Percentiles rank a stretch among this genome's conserved stretches.
Evolutionary conservation across 2,797 vertebrate genomes (phyloP).

Genomic region (Periparus ater): DNA sequence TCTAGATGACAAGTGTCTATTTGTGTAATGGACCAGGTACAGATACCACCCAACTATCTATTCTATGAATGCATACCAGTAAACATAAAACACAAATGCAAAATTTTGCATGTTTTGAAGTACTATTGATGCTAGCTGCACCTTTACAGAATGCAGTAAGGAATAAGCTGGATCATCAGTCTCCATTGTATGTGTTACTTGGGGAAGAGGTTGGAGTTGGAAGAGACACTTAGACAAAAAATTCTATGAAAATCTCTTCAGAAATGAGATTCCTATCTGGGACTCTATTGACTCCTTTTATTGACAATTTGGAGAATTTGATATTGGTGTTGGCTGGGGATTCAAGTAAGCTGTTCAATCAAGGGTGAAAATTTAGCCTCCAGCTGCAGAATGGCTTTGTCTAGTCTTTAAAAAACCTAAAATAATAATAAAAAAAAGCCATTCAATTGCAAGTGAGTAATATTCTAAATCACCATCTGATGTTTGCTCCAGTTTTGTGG

Average conservation of each 20-base stretch:
- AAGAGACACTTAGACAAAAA: background rate
- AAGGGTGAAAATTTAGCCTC: background rate
- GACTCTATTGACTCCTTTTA: background rate
- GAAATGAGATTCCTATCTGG: background rate
- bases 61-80: background rate
- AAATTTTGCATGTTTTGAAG: background rate
- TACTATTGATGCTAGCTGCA: background rate
- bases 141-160: background rate
- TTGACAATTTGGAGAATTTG: background rate
- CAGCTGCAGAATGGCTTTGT: background rate
- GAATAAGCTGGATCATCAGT: background rate
- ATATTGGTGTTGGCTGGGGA: background rate
- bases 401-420: fast-evolving
- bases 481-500: background rate
- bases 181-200: background rate
- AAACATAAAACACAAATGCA: background rate
- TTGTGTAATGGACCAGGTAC: background rate
- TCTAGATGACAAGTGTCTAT: background rate
- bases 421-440: fast-evolving
- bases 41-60: background rate
- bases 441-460: background rate
- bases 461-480: background rate
- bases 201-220: background rate
- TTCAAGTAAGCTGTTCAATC: background rate
- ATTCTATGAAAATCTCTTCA: background rate